Base-by-base conservation (phyloP, 2,797 vertebrate species). In the Danio jaintianensis region DNA sequence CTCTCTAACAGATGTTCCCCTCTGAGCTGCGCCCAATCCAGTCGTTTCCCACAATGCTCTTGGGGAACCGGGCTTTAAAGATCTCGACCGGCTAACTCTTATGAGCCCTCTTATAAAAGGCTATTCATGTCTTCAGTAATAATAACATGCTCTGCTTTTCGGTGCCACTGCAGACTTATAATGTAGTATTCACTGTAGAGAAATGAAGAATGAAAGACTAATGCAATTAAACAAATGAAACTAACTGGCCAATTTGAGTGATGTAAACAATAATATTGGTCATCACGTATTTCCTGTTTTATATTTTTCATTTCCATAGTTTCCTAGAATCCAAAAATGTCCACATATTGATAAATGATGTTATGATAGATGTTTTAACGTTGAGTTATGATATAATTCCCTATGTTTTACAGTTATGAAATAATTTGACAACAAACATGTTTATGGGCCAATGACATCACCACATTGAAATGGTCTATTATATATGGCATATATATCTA, bases 1-100 rank as follows among this genome's bases (percentile, higher is more conserved):
- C 83, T 87, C 80, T 89, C 77, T 86, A 78, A 78, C 90, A 92
- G 90, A 93, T 92, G 92, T 92, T 92, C 81, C 75, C 55, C 45
- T 75, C 67, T 79, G 80, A 78, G 58, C 78, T 45, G 83, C 62
- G 64, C 82, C 75, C 83, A 86, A 90, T 89, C 90, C 82, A 86
- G 85, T 85, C 85, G 85, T 86, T 87, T 84, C 83, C 84, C 85
- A 61, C 79, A 75, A 75, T 86, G 83, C 72, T 89, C 89, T 86
- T 22, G 55, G 87, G 87, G 85, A 90, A 72, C 38, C 3, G 75
- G 83, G 79, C 81, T 76, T 48, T 87, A 86, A 86, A 85, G 85
- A 88, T 58, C 59, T 71, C 36, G 40, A 62, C 63, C 40, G 77
- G 82, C 58, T 42, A 69, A 88, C 87, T 69, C 47, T n/a, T 29